These are phyloP conservation scores for Copsychus sechellarum DNA, from an alignment of 2,113 vertebrate species.

Conservation along the genomic window DNA sequence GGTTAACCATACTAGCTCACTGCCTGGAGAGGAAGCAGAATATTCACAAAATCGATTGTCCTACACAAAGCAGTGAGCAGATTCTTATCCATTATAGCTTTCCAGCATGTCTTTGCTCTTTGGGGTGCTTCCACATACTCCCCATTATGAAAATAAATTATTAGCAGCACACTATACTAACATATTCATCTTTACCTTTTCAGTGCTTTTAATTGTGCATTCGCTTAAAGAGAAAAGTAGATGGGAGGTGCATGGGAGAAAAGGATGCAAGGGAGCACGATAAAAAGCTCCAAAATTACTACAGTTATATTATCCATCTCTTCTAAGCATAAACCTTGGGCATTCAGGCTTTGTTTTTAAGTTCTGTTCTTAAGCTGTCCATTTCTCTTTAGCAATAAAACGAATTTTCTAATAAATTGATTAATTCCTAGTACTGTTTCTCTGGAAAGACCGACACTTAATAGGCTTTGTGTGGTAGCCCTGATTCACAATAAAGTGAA, in stretches of 20 bases:
- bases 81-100: constrained; percentile 49
- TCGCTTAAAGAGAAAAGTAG: constrained; percentile 40
- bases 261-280: not conserved
- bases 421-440: not conserved
- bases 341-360: not conserved
- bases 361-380: not conserved
- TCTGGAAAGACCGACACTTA: not conserved
- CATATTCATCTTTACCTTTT: constrained; percentile 47
- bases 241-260: not conserved
- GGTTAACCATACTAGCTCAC: constrained; percentile 89
- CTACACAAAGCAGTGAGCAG: constrained; percentile 76
- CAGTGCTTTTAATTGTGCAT: constrained; percentile 63
- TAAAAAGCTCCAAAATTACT: not conserved
- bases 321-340: not conserved
- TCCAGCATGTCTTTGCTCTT: constrained; percentile 43
- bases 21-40: constrained; percentile 82
- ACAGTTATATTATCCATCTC: not conserved
- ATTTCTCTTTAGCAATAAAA: not conserved
- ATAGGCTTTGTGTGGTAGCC: not conserved
- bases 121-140: constrained; percentile 27
- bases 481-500: not conserved
- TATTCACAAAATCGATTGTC: constrained; percentile 82
- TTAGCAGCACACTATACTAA: constrained; percentile 8
- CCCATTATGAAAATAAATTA: constrained; percentile 42
- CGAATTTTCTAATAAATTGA: not conserved